Base-by-base conservation (phyloP, 2,113 vertebrate species). In the Herpailurus yagouaroundi region DNA sequence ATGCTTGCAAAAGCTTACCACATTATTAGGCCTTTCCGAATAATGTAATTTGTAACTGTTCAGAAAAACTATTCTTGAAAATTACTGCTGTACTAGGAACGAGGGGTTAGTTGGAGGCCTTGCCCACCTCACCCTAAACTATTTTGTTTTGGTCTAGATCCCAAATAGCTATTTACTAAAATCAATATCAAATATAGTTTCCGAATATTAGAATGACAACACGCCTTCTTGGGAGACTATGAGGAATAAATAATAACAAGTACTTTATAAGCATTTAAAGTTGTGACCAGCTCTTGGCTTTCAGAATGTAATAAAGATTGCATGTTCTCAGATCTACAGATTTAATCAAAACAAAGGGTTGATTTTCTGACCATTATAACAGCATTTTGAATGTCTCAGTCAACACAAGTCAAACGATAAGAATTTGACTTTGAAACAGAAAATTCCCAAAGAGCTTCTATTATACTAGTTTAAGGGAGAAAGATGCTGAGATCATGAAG, bases 71-170 rank as follows among this genome's bases (percentile, higher is more conserved):
- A 85, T 74, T 95, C 66, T 66, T 95, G 27, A 94, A 88, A 93
- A 95, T 94, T 92, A 89, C 29, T 60, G 52, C 27, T 95, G 66
- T 86, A 64, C 92, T 91, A 74, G 48, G 96, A 96, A 91, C 21
- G 25, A 94, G 80, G 21, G 95, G 48, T 91, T 69, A 63, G 79
- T 89, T 7, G 80, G 27, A 87, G 5, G 4, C 21, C 16, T 63
- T 63, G 3, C 4, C 13, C 3, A 1, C 0, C 36, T 12, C 38
- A 38, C 25, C 4, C 7, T 5, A 66, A 81, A 60, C 4, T 10
- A 38, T 60, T 96, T 89, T 91, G 4, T 63, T 82, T 82, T 91
- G 21, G 16, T 87, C 14, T 82, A 89, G 52, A 73, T 86, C 31
- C 10, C 83, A 60, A 85, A 57, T 57, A 95, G 18, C 15, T 83